phyloP scores from a whole-genome alignment of 2,888 invertebrate genomes.

The Volucella bombylans region DNA sequence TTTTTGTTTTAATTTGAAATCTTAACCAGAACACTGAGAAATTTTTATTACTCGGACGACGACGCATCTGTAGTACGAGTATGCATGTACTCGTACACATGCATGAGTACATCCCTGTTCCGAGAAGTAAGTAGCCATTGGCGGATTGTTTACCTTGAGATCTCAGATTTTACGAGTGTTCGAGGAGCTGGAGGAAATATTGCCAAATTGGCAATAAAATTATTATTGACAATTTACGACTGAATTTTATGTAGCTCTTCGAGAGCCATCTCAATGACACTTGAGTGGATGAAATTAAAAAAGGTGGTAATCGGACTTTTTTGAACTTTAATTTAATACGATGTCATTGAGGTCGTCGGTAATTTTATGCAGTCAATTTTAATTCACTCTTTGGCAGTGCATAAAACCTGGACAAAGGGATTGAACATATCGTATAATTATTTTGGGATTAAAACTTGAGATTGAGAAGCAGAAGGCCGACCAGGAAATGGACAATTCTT shows the following conservation, averaged over 20 bases:
- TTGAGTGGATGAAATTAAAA: constrained; percentile 38
- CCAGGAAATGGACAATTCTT: too few relatives aligned
- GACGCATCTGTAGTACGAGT: not conserved
- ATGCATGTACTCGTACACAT: constrained; percentile 37
- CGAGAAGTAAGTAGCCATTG: not conserved
- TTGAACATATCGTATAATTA: too few relatives aligned
- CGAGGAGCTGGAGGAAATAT: constrained; percentile 34
- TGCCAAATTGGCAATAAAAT: constrained; percentile 41
- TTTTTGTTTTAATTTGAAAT: constrained; percentile 43
- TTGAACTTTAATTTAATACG: constrained; percentile 31
- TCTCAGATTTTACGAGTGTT: constrained; percentile 38
- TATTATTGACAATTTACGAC: constrained; percentile 27
- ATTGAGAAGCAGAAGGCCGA: too few relatives aligned
- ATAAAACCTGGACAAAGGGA: too few relatives aligned
- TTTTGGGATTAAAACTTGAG: too few relatives aligned
- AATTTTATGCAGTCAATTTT: not conserved
- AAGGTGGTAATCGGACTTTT: constrained; percentile 42
- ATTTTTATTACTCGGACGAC: constrained; percentile 43
- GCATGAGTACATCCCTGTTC: constrained; percentile 28
- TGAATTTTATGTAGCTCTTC: constrained; percentile 9
- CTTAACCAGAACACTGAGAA: constrained; percentile 35
- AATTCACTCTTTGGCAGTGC: too few relatives aligned
- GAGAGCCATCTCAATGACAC: constrained; percentile 23
- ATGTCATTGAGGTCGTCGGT: constrained; percentile 26
- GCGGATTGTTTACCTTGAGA: constrained; percentile 36